Evolutionary conservation across 2,113 vertebrate species (phyloP).

Genomic region (Cavia aperea): DNA sequence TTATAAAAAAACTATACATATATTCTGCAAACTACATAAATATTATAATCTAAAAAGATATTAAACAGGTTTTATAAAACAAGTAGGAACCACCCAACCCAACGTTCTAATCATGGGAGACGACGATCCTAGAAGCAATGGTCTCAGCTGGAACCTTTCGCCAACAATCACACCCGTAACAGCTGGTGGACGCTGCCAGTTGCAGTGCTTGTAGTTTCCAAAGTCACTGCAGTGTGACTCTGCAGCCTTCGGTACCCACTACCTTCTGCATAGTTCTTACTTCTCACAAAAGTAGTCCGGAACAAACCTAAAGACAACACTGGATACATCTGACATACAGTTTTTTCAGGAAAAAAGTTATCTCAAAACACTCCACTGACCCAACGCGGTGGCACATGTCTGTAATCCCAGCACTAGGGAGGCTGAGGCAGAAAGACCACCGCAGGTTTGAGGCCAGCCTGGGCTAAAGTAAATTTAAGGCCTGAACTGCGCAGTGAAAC

Average conservation of each 20-base stretch:
- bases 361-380: neutral
- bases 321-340: neutral
- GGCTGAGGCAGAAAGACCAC: neutral
- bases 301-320: conserved; percentile 15
- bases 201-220: neutral
- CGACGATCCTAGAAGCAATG: conserved; percentile 20
- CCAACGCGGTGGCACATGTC: rapidly evolving
- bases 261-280: conserved; percentile 46
- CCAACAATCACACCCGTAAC: neutral
- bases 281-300: conserved; percentile 30
- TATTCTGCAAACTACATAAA: neutral
- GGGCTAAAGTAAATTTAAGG: neutral
- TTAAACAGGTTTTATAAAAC: neutral
- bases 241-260: conserved; percentile 64
- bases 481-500: neutral
- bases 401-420: neutral
- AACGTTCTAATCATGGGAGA: conserved; percentile 6
- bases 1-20: neutral
- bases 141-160: neutral
- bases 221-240: conserved; percentile 57
- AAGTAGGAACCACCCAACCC: conserved; percentile 16
- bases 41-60: conserved; percentile 37
- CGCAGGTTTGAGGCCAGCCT: neutral
- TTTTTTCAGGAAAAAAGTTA: conserved; percentile 9
- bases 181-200: neutral